Evolutionary conservation across 1,140 invertebrate genomes (phyloP).

Genomic region (Eulimnadia texana): DNA sequence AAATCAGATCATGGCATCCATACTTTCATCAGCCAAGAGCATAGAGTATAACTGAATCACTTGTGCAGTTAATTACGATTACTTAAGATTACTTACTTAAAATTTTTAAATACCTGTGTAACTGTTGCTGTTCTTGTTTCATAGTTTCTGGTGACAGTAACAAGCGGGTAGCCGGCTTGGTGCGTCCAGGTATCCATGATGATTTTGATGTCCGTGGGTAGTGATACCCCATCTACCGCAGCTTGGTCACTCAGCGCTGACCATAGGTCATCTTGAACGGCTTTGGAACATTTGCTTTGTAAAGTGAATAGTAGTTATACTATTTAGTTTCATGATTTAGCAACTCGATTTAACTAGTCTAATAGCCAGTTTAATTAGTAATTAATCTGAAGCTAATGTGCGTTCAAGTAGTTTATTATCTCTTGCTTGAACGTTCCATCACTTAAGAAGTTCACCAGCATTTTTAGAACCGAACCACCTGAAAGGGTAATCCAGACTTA

Average conservation of each 20-base stretch:
- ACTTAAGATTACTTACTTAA: no score
- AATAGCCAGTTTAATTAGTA: constrained; percentile 15
- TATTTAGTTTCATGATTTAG: background rate
- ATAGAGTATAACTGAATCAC: no score
- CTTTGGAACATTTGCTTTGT: constrained; percentile 51
- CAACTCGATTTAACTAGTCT: background rate
- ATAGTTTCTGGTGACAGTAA: constrained; percentile 55
- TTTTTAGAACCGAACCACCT: constrained; percentile 78
- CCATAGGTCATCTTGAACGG: constrained; percentile 78
- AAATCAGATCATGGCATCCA: no score
- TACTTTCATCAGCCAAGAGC: no score
- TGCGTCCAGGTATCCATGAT: constrained; percentile 86
- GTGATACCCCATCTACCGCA: constrained; percentile 40
- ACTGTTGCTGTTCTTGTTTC: constrained; percentile 36
- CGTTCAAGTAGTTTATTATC: constrained; percentile 56
- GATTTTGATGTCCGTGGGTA: constrained; percentile 43
- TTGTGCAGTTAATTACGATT: no score
- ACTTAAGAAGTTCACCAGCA: constrained; percentile 85
- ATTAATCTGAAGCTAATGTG: constrained; percentile 32
- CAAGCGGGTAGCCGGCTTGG: constrained; percentile 70
- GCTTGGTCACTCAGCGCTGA: constrained; percentile 57
- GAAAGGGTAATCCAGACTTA: constrained; percentile 21
- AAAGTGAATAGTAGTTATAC: constrained; percentile 3
- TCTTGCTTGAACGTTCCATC: constrained; percentile 66
- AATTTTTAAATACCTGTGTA: constrained; percentile 35